Base-by-base conservation (phyloP, 2,113 vertebrate genomes). In the Corythornis vintsioides region DNA sequence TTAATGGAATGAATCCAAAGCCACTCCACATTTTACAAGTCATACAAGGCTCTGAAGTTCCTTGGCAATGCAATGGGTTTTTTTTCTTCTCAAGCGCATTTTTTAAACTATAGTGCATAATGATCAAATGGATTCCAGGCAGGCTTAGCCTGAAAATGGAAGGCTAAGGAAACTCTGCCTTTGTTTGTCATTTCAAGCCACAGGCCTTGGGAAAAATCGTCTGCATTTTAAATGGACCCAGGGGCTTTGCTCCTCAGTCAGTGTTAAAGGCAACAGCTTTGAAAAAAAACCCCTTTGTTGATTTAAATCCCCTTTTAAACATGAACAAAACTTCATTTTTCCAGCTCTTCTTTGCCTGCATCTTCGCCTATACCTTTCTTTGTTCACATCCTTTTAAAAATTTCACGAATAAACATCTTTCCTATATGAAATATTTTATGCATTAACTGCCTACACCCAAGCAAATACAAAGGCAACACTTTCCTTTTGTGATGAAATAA, bases 91-190 rank as follows among this genome's bases (percentile, higher is more conserved):
- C 65, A 88, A 83, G 55, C 83, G 94, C 82, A 92, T 92, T 93
- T 96, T 96, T 93, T 90, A 84, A 78, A 78, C 84, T 91, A 86
- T 86, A 95, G 35, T 86, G 88, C 70, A 71, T 88, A 95, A 92
- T 72, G 90, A 96, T 95, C 88, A 96, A 97, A 92, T 53, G 73
- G 93, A 96, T 95, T 95, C 95, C 91, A 96, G 71, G 85, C 86
- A 94, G 82, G 48, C 88, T 96, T 96, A 94, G 83, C 71, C 78
- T 93, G 67, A 79, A 89, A 91, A 87, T 57, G 55, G 84, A 96
- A 94, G 31, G 83, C 92, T 93, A 90, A 63, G 87, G 73, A 92
- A 94, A 94, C 66, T 83, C 93, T 81, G 63, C 65, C 77, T 89
- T 88, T 97, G 95, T 96, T 94, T 93, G 93, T 65, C 82, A 87